A percentile compares a stretch with the other conserved stretches of the same genome.
These are phyloP conservation scores for Cryptocephalus moraei DNA, from an alignment of 2,888 invertebrate genomes.

Conservation along the genomic window DNA sequence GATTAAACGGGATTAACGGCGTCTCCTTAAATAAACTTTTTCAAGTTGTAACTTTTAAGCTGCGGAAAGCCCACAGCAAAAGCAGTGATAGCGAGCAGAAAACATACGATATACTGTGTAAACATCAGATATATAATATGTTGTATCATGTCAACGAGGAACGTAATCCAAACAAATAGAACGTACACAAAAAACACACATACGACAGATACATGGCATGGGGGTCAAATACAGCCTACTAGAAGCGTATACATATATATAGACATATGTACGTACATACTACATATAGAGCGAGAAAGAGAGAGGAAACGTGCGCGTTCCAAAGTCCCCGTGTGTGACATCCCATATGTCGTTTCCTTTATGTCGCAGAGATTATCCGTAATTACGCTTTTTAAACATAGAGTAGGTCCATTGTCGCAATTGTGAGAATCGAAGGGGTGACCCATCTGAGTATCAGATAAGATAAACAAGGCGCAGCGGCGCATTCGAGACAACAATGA, in stretches of 20 bases:
- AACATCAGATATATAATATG: constrained; percentile 9
- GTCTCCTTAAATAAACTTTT: no score
- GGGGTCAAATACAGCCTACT: not conserved
- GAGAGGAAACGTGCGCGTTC: constrained; percentile 6
- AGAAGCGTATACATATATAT: not conserved
- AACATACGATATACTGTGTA: constrained; percentile 9
- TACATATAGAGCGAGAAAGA: not conserved
- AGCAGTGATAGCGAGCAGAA: constrained; percentile 4
- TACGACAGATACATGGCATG: constrained; percentile 1
- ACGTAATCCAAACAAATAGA: constrained; percentile 16
- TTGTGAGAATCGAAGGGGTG: constrained; percentile 36
- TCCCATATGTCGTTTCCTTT: constrained; percentile 35
- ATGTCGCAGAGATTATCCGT: constrained; percentile 33
- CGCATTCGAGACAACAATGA: constrained; percentile 21
- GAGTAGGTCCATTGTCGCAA: constrained; percentile 32
- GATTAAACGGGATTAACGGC: no score
- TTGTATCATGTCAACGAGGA: constrained; percentile 14
- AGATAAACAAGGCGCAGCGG: constrained; percentile 30
- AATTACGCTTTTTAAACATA: constrained; percentile 38
- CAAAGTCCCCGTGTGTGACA: constrained; percentile 21
- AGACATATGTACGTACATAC: no score
- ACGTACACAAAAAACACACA: constrained; percentile 5
- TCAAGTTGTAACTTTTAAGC: not conserved
- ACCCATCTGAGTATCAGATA: constrained; percentile 28
- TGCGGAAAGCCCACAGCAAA: constrained; percentile 5